A percentile compares a stretch with the other conserved stretches of the same genome.
Evolutionary conservation across 2,113 vertebrate genomes (phyloP).

Genomic region (Cnemophilus loriae): DNA sequence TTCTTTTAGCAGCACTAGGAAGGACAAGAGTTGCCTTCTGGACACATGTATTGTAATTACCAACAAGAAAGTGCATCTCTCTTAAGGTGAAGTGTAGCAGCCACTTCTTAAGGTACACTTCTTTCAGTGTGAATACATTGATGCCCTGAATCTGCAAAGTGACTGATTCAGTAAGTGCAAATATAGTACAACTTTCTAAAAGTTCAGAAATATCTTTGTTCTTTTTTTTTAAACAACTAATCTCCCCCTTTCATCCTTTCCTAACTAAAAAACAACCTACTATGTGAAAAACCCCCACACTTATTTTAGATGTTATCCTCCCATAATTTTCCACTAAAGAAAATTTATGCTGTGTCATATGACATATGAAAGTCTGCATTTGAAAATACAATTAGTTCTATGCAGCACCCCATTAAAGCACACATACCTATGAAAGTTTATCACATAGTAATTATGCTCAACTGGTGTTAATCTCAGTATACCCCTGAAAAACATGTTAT

Average conservation of each 20-base stretch:
- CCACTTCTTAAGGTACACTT: background rate
- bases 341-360: slow-evolving; percentile 48
- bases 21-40: background rate
- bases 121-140: background rate
- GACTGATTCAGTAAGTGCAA: background rate
- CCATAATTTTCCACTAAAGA: slow-evolving; percentile 41
- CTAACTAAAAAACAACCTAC: background rate
- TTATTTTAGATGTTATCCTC: slow-evolving; percentile 9
- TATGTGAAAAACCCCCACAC: background rate
- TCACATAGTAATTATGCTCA: background rate
- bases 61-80: background rate
- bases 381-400: slow-evolving; percentile 23
- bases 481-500: background rate
- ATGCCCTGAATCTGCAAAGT: background rate
- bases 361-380: slow-evolving; percentile 42
- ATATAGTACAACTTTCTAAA: background rate
- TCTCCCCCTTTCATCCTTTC: slow-evolving; percentile 13
- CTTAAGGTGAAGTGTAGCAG: background rate
- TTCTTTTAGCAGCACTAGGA: background rate
- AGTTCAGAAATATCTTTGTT: background rate
- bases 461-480: background rate
- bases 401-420: background rate
- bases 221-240: background rate
- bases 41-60: background rate
- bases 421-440: slow-evolving; percentile 29